Conservation (phyloP, 2,113 vertebrate genomes). For the Alexandromys fortis region DNA sequence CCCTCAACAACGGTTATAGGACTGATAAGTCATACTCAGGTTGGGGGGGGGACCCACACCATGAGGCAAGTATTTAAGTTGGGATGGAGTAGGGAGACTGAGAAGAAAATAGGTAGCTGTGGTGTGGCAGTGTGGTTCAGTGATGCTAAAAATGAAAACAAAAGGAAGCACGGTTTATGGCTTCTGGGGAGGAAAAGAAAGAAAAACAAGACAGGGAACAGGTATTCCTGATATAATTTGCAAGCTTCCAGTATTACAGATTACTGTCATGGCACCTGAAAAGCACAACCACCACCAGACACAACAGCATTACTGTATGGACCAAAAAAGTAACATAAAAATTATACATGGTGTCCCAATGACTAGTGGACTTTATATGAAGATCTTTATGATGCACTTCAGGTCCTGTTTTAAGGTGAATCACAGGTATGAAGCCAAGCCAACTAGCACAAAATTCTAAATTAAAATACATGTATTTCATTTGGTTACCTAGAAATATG, state of each 20-base stretch:
- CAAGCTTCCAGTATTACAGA: conserved; percentile 4
- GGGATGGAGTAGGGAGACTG: background rate
- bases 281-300: conserved; percentile 4
- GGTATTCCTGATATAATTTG: conserved; percentile 28
- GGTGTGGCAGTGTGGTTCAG: background rate
- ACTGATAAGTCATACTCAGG: conserved; percentile 17
- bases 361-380: conserved; percentile 24
- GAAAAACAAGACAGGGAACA: background rate
- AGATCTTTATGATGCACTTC: conserved; percentile 34
- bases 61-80: conserved; percentile 37
- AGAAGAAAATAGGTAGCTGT: conserved; percentile 27
- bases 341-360: background rate
- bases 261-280: background rate
- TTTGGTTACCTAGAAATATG: conserved; percentile 23
- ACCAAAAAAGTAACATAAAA: conserved; percentile 5
- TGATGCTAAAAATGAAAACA: background rate
- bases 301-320: background rate
- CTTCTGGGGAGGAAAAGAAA: background rate
- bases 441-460: conserved; percentile 53
- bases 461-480: conserved; percentile 43
- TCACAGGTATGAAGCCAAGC: background rate
- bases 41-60: background rate
- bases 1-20: background rate
- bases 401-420: conserved; percentile 41
- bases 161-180: background rate